Base-by-base conservation (phyloP, 2,888 invertebrate genomes). In the Mongoloraphidia duomilia region DNA sequence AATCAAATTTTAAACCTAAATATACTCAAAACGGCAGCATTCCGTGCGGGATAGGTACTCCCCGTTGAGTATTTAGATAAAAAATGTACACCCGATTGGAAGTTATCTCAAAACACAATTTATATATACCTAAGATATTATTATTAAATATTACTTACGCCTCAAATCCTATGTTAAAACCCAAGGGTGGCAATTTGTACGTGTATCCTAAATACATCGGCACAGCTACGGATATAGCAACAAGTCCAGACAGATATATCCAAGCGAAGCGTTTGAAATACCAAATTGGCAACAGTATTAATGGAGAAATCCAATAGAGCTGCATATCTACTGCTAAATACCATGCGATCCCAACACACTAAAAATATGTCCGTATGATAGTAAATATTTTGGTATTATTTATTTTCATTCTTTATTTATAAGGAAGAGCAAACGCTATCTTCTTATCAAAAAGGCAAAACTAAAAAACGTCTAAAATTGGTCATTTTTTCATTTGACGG, bases 311-410 rank as follows among this genome's bases (percentile, higher is more conserved):
- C 58, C 59, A 61, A 50, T 60, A 65, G 33, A 65, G 54, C 53
- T 67, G 65, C 65, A 65, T 66, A 38, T 66, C 65, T 12, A 67
- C 64, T 6, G 64, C 60, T n/a, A 67, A 54, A 53, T 66, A 66
- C 66, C 68, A 68, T 1, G 63, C 59, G 49, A 65, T 65, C 45
- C 57, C 56, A 55, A 67, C 56, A 52, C 46, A 46, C 46, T 56
- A 13, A 46, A 49, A n/a, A n/a, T n/a, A n/a, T n/a, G n/a, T n/a
- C n/a, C n/a, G n/a, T n/a, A n/a, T n/a, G n/a, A n/a, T n/a, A n/a
- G n/a, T n/a, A 46, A 49, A 43, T 33, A 38, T 34, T 34, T 1
- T 34, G 11, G 13, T 9, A 36, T 12, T 34, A 39, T 14, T 42
- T n/a, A n/a, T n/a, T n/a, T n/a, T n/a, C n/a, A n/a, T n/a, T n/a